Evolutionary conservation across 2,113 vertebrate species (phyloP).

Genomic region (Lutjanus erythropterus): DNA sequence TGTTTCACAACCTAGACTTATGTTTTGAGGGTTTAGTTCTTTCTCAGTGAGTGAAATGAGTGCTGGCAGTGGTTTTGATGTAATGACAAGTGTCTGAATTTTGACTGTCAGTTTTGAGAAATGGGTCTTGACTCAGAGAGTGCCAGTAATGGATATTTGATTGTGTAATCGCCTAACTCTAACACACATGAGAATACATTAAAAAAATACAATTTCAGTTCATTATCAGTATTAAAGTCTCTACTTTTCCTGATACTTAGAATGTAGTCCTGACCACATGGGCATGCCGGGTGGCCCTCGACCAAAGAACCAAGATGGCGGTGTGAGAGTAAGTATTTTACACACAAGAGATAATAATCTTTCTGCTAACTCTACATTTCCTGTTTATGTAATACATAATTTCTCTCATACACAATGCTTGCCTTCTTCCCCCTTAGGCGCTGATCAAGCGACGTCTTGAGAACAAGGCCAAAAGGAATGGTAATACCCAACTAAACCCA

Average conservation of each 20-base stretch:
- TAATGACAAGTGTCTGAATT: background rate
- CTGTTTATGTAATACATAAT: conserved; percentile 34
- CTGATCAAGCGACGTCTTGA: conserved; percentile 82
- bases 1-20: background rate
- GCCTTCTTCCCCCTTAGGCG: conserved; percentile 55
- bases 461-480: conserved; percentile 75
- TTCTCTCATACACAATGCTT: background rate
- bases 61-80: no score
- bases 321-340: conserved; percentile 80
- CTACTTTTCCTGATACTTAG: conserved; percentile 47
- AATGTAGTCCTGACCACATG: conserved; percentile 81
- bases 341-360: background rate
- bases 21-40: background rate
- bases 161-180: no score
- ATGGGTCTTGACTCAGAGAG: background rate
- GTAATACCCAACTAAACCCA: conserved; percentile 72
- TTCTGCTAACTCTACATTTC: conserved; percentile 4
- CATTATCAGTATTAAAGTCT: background rate
- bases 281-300: conserved; percentile 57
- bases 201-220: background rate
- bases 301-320: conserved; percentile 81
- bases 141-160: background rate
- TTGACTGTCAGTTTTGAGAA: background rate
- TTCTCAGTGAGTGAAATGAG: background rate
- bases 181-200: no score